Evolutionary conservation across 2,113 vertebrate species (phyloP).

Genomic region (Peromyscus maniculatus): DNA sequence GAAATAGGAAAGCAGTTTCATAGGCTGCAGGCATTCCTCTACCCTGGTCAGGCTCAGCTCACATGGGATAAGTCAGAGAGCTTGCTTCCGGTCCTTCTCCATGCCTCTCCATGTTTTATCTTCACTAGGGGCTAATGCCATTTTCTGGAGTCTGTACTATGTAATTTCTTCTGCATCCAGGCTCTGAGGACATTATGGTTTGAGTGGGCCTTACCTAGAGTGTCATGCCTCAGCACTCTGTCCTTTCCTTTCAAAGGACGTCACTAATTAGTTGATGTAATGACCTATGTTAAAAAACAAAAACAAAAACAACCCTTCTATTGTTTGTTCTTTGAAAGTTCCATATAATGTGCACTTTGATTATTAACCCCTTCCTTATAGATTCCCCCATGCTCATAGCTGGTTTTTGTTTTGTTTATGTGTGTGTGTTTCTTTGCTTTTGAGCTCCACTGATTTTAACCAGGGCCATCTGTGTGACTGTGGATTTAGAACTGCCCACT

Average conservation of each 20-base stretch:
- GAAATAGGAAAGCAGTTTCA: neutral
- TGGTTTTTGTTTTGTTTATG: neutral
- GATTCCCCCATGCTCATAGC: neutral
- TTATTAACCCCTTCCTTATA: neutral
- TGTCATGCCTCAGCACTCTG: neutral
- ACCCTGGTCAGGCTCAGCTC: neutral
- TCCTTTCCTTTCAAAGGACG: neutral
- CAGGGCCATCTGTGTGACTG: neutral
- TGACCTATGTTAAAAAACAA: neutral
- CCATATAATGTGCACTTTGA: neutral
- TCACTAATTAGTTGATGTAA: neutral
- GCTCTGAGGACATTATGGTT: neutral
- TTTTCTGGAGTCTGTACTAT: neutral
- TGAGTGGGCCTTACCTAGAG: neutral
- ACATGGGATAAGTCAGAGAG: neutral
- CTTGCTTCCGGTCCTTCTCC: neutral
- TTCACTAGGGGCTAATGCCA: rapidly evolving
- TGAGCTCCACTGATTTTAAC: neutral
- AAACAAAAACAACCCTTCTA: neutral
- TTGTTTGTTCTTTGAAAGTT: neutral
- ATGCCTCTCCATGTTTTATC: neutral
- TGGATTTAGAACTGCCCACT: neutral
- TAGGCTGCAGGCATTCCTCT: neutral
- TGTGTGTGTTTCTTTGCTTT: neutral
- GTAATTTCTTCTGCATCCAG: neutral